Evolutionary conservation across 2,888 invertebrate species (phyloP).

Genomic region (Melangyna quadrimaculata): DNA sequence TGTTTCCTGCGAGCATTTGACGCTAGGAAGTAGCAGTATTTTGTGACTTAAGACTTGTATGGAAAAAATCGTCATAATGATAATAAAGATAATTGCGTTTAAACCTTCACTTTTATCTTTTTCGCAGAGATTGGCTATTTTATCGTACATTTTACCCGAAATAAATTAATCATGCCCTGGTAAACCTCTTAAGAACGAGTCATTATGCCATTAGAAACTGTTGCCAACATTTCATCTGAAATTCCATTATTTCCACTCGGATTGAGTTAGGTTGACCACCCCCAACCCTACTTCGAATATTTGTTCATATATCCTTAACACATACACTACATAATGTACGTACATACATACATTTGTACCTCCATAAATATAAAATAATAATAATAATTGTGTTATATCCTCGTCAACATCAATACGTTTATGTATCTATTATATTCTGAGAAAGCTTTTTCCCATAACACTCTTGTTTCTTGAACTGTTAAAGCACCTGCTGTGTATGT

Average conservation of each 20-base stretch:
- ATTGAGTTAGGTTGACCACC: conserved; percentile 8
- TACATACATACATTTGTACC: too few species aligned
- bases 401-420: conserved; percentile 39
- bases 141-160: too few species aligned
- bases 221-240: conserved; percentile 4
- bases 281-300: background rate
- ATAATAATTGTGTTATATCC: conserved; percentile 15
- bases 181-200: background rate
- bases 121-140: too few species aligned
- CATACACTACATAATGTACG: too few species aligned
- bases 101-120: too few species aligned
- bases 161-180: background rate
- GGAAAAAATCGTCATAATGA: too few species aligned
- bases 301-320: background rate
- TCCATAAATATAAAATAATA: background rate
- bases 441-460: conserved; percentile 26
- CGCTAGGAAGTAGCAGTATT: too few species aligned
- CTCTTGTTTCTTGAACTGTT: background rate
- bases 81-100: too few species aligned
- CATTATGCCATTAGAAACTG: background rate
- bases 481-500: background rate
- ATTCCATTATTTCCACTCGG: conserved; percentile 33
- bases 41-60: too few species aligned
- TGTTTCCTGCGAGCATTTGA: too few species aligned
- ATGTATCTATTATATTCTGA: background rate